Percentiles rank a stretch among this genome's conserved stretches.
Conservation (phyloP, 2,113 vertebrate genomes). For the Himantopus leucocephalus region DNA sequence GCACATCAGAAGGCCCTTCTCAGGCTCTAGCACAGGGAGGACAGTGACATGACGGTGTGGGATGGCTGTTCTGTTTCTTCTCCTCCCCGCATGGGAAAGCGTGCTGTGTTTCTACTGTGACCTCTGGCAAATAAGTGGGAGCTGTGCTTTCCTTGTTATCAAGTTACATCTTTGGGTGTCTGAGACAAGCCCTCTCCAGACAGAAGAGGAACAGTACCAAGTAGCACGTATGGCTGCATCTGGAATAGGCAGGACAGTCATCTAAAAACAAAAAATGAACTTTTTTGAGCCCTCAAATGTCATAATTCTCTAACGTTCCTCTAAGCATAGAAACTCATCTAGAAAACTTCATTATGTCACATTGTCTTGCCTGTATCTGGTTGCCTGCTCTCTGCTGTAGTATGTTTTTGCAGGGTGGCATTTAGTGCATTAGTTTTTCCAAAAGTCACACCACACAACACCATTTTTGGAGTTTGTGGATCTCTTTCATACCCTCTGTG, state of each 20-base stretch:
- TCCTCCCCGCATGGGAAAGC: not conserved
- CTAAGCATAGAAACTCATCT: not conserved
- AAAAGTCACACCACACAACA: not conserved
- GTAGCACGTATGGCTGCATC: not conserved
- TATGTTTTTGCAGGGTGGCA: not conserved
- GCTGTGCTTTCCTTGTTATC: not conserved
- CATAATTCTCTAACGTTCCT: not conserved
- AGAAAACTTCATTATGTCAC: not conserved
- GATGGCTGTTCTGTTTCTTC: not conserved
- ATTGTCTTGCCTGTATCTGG: not conserved
- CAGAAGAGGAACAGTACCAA: not conserved
- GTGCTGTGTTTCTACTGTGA: not conserved
- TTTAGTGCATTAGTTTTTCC: not conserved
- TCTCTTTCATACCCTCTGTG: not conserved
- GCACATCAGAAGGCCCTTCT: not conserved
- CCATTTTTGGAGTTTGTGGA: not conserved
- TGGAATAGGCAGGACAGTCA: not conserved
- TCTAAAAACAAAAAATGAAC: not conserved
- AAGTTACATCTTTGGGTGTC: accelerated
- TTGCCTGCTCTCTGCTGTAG: not conserved
- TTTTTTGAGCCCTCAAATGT: not conserved
- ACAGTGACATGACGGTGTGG: not conserved
- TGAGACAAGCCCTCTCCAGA: not conserved
- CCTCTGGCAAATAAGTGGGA: not conserved
- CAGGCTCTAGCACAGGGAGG: not conserved